Evolutionary conservation across 2,797 vertebrate species (phyloP).

Genomic region (Calcarius lapponicus): DNA sequence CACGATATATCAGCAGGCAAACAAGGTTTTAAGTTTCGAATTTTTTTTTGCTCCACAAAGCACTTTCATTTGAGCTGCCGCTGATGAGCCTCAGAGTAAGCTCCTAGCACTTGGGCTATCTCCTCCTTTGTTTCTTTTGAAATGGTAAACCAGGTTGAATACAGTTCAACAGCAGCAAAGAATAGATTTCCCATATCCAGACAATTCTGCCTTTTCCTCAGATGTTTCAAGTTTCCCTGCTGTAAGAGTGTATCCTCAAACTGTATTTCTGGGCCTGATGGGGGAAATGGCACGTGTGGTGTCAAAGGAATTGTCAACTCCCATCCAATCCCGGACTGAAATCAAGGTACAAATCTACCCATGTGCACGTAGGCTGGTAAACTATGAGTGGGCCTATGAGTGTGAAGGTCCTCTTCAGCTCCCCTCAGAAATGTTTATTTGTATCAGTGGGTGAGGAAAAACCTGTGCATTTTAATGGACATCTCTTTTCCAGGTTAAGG

Average conservation of each 20-base stretch:
- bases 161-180: background rate
- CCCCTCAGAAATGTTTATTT: background rate
- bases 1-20: background rate
- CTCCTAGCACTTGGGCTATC: background rate
- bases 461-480: background rate
- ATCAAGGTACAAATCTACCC: background rate
- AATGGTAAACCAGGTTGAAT: background rate
- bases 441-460: background rate
- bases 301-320: background rate
- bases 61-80: background rate
- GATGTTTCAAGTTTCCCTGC: background rate
- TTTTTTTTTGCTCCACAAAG: background rate
- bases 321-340: background rate
- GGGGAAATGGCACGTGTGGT: accelerated
- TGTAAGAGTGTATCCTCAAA: background rate
- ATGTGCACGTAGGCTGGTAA: accelerated
- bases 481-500: background rate
- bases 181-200: background rate
- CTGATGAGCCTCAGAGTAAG: background rate
- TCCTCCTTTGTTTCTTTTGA: background rate
- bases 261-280: background rate
- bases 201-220: background rate
- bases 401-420: background rate
- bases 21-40: background rate
- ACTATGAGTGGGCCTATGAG: background rate